Percentiles rank a stretch among this genome's conserved stretches.
Evolutionary conservation across 2,797 vertebrate genomes (phyloP).

Genomic region (Pseudocheirus occidentalis): DNA sequence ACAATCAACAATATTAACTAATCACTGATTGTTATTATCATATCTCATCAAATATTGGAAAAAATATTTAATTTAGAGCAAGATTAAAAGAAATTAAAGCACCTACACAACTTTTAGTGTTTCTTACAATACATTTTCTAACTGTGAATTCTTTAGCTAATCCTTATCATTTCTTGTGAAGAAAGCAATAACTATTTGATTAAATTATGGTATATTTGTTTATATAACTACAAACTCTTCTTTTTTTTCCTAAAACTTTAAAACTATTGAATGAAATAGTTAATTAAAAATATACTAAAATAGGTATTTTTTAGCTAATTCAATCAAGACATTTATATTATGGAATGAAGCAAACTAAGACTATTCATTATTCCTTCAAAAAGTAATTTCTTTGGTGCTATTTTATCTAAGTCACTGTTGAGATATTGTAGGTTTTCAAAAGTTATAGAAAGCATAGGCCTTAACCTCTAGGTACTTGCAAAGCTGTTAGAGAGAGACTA

Average conservation of each 20-base stretch:
- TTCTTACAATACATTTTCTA: neutral
- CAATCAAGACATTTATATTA: neutral
- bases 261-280: neutral
- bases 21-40: neutral
- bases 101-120: neutral
- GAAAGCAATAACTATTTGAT: neutral
- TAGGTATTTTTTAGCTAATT: neutral
- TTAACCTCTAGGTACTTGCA: neutral
- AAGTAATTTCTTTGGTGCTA: neutral
- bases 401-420: neutral
- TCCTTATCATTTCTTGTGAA: neutral
- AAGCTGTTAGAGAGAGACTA: neutral
- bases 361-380: neutral
- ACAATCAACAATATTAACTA: neutral
- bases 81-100: neutral
- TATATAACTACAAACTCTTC: neutral
- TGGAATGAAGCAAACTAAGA: neutral
- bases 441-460: neutral
- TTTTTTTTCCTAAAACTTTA: neutral
- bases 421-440: neutral
- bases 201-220: neutral
- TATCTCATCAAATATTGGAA: neutral
- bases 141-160: constrained; percentile 27
- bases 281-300: neutral
- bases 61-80: neutral